These are phyloP conservation scores for Hiodon alosoides DNA, from an alignment of 2,113 vertebrate genomes.

Conservation along the genomic window DNA sequence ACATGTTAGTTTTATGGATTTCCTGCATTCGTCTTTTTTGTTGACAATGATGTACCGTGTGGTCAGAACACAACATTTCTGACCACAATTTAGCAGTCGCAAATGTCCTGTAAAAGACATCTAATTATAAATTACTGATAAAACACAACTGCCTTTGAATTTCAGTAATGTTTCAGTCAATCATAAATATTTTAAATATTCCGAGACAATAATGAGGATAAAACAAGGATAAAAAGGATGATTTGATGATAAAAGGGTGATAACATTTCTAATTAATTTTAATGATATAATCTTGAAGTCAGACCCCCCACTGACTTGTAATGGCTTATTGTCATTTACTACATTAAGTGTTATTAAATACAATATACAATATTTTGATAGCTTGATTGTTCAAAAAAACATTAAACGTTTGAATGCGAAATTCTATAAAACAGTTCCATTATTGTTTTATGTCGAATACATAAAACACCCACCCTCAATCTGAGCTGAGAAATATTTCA, in stretches of 20 bases:
- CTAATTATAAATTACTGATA: not conserved
- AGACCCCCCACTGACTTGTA: slow-evolving; percentile 82
- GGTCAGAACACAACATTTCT: not conserved
- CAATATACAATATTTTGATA: slow-evolving; percentile 79
- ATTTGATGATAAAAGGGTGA: no score
- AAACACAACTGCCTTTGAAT: slow-evolving; percentile 50
- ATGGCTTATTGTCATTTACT: slow-evolving; percentile 82
- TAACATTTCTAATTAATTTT: slow-evolving; percentile 65
- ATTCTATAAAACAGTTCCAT: not conserved
- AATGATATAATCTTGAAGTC: slow-evolving; percentile 78
- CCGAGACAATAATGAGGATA: slow-evolving; percentile 71
- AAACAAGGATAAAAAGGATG: slow-evolving; percentile 54
- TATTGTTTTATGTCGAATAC: not conserved
- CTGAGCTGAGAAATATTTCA: slow-evolving; percentile 76
- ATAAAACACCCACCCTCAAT: slow-evolving; percentile 11
- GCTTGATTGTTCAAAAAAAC: slow-evolving; percentile 79
- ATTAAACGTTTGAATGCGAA: slow-evolving; percentile 64
- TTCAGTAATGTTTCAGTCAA: slow-evolving; percentile 71
- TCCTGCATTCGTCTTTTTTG: no score
- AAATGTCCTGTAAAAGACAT: not conserved
- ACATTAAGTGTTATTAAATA: slow-evolving; percentile 87
- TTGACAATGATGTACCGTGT: no score
- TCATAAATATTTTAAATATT: slow-evolving; percentile 69
- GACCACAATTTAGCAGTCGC: not conserved
- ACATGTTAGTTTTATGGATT: no score